Conservation (phyloP, 1,140 invertebrate species). For the Zaprionus ghesquierei region DNA sequence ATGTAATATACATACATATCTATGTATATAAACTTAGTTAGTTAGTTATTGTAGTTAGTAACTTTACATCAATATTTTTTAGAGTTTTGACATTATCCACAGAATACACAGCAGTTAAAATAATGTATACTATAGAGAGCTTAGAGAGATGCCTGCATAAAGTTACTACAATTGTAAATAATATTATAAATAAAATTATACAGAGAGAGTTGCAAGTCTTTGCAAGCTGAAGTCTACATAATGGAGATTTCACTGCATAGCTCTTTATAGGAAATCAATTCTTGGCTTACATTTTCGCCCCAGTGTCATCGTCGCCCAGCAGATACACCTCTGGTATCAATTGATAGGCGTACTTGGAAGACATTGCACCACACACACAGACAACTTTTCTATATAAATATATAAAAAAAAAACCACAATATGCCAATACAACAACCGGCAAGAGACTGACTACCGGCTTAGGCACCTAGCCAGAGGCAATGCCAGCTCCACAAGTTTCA, state of each 20-base stretch:
- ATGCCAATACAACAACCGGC: constrained; percentile 7
- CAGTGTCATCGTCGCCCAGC: constrained; percentile 19
- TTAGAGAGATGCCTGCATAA: no score
- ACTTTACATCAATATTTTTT: no score
- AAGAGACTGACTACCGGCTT: constrained; percentile 5
- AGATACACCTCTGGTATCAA: constrained; percentile 47
- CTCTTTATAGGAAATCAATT: no score
- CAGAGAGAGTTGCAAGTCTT: no score
- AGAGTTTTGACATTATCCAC: no score
- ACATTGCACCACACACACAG: constrained; percentile 36
- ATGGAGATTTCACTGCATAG: not conserved
- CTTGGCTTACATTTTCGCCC: constrained; percentile 33
- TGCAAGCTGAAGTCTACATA: no score
- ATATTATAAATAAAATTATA: not conserved
- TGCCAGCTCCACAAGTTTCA: not conserved
- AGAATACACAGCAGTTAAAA: not conserved
- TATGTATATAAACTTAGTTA: not conserved
- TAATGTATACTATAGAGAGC: no score
- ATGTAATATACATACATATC: not conserved
- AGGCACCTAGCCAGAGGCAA: not conserved
- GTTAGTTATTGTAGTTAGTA: no score
- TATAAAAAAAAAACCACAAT: not conserved
- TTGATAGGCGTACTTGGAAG: constrained; percentile 68
- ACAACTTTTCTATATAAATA: not conserved
- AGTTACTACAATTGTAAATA: not conserved